Base-by-base conservation (phyloP, 2,888 invertebrate genomes). In the Elegia similella region DNA sequence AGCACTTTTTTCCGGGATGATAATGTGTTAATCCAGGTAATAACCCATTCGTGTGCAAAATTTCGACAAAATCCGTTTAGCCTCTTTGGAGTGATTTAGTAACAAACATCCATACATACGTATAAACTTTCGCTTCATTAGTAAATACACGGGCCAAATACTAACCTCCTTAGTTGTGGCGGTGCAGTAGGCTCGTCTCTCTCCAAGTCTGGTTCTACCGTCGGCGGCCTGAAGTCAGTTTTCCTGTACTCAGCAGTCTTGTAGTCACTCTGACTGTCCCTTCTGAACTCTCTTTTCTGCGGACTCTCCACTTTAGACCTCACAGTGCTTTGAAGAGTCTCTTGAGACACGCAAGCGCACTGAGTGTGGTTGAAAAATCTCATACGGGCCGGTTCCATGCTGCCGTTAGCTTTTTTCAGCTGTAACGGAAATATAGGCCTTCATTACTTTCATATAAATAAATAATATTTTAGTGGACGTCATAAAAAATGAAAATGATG, bases 311-410 rank as follows among this genome's bases (percentile, higher is more conserved):
- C 62, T 13, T 70, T 68, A 0, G 67, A 59, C 2, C 68, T 58
- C 17, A 72, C 63, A 6, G 74, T 75, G 42, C 69, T 78, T 57
- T 82, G 80, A 5, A 84, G 64, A 0, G 82, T 79, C 2, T 78
- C 82, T 0, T 82, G 76, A 0, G 84, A 75, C 7, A 90, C 82
- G 70, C 91, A 91, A 0, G 77, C 84, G 70, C 91, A 91, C 2
- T 75, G 66, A 1, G 91, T 90, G 71, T 91, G 91, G 67, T 90
- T 90, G 74, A 76, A 89, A 72, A 91, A 90, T 59, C 79, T 65
- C 77, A 91, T 84, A 2, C 81, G 76, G 0, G 85, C 82, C 0
- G 76, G 70, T 29, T 68, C 77, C 47, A 82, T 69, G 57, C 75
- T 78, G 2, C 82, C 80, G 58, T 84, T 78, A 0, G 86, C 84